Evolutionary conservation across 2,113 vertebrate genomes (phyloP), one percentile per base, ranked within the genome.

Genomic region (Corythornis madagascariensis): DNA sequence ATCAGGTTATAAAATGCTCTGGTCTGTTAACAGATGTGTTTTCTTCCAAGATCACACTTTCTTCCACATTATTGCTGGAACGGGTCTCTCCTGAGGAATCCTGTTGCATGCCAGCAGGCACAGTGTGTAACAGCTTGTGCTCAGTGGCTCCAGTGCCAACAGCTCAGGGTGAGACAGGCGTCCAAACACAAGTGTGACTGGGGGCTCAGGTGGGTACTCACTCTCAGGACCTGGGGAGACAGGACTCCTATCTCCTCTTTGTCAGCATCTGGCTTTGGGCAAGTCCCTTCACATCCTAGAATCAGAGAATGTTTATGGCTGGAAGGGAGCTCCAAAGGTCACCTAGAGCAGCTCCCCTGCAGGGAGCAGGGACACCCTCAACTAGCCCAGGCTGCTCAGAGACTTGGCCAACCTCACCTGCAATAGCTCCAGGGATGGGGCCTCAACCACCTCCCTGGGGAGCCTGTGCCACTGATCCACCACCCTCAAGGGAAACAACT

Each of bases 141-240:
- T 13, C 26, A 33, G 48, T 2, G 38, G 80, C 53, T 80, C 61
- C 71, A 17, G 1, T 50, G 75, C 89, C 83, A 69, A 24, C 76
- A 61, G 74, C 70, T 7, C 26, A 4, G 40, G 13, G 26, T 2
- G 3, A 9, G 1, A 9, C 26, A 16, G 35, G 79, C 63, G 50
- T 4, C 53, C 8, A 0, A 31, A n/a, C 12, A 2, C 2, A 9
- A 21, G 45, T 6, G 2, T 74, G 65, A 31, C 56, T 8, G 31
- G 4, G 4, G 26, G 65, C 42, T 13, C 40, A 4, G 28, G 60
- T 7, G 52, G 50, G n/a, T 0, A 1, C 6, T 19, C n/a, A 5
- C 4, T 4, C 3, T 2, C 0, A 1, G 50, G 13, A 43, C 0
- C 0, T 0, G 4, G 20, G 7, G 59, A 31, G 16, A 25, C 11